Evolutionary conservation across 64 coral and sea anemone genomes (phyloP), one percentile per base, ranked within the genome.

Genomic region (Platygyra sinensis): DNA sequence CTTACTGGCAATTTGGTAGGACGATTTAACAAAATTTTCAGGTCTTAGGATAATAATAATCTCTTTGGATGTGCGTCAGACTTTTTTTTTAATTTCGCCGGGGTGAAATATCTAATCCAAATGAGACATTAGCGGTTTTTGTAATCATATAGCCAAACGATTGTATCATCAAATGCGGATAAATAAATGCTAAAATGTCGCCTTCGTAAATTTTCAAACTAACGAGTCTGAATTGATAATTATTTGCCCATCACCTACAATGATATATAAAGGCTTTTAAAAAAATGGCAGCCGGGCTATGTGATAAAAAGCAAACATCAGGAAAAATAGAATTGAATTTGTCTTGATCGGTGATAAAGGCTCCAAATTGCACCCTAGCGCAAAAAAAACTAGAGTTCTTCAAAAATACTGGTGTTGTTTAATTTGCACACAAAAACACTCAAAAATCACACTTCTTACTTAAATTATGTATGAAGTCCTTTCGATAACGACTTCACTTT

Each of bases 391-490:
- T 62, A 29, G 54, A 57, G 20, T 69, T 10, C 50, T 72, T 51
- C 12, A 38, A 29, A 72, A 29, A 10, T 71, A 72, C 81, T 30
- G 81, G 81, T 85, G 81, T 10, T 11, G 22, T n/a, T 49, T 22
- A 71, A 71, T 85, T 85, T 15, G 52, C 63, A 67, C 65, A 64
- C 52, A 85, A 69, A 62, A 67, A 8, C 62, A 85, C 63, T 85
- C 62, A 22, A 85, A 85, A 85, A 85, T 85, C 67, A 51, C 36
- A 29, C 22, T 69, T 51, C 11, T n/a, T 1, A 2, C 63, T 22
- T 71, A 14, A 71, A 85, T 85, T 69, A 85, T 85, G 33, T 28
- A 85, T 85, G 24, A 62, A 22, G 60, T 69, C 50, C 62, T 72
- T 71, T 85, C 20, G 49, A 10, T 24, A 49, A 13, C 20, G 19